Percentiles rank a stretch among this genome's conserved stretches.
Evolutionary conservation across 2,113 vertebrate genomes (phyloP).

Genomic region (Tetrao urogallus): DNA sequence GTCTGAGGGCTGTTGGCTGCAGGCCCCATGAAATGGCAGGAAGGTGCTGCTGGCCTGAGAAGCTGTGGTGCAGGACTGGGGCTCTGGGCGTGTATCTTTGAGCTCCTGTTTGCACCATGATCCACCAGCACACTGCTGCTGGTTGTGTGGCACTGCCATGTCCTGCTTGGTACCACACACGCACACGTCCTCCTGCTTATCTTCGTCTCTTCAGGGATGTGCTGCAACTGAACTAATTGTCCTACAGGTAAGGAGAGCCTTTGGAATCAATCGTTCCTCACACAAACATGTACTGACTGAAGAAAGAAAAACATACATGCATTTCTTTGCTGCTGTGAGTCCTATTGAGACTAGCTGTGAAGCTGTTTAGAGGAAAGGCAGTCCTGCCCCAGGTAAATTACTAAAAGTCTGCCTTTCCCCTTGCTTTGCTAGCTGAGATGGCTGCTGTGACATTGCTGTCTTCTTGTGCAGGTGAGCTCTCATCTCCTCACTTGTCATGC

Average conservation of each 20-base stretch:
- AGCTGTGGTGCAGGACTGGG: rapidly evolving
- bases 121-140: rapidly evolving
- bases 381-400: neutral
- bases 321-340: rapidly evolving
- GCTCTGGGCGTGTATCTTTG: neutral
- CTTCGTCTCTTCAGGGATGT: rapidly evolving
- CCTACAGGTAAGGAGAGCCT: neutral
- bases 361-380: neutral
- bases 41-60: neutral
- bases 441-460: neutral
- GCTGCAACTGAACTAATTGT: neutral
- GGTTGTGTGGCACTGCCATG: rapidly evolving
- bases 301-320: neutral
- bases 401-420: neutral
- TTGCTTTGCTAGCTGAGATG: neutral
- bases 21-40: neutral
- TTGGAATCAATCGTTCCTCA: rapidly evolving
- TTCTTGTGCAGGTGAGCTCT: neutral
- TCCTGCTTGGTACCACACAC: rapidly evolving
- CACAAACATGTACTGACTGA: rapidly evolving
- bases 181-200: rapidly evolving
- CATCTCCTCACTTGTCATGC: neutral
- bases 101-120: rapidly evolving
- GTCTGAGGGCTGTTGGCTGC: rapidly evolving
- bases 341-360: rapidly evolving